Percentiles rank a stretch among this genome's conserved stretches.
Evolutionary conservation across 1,140 invertebrate species (phyloP).

Genomic region (Listronotus oregonensis): DNA sequence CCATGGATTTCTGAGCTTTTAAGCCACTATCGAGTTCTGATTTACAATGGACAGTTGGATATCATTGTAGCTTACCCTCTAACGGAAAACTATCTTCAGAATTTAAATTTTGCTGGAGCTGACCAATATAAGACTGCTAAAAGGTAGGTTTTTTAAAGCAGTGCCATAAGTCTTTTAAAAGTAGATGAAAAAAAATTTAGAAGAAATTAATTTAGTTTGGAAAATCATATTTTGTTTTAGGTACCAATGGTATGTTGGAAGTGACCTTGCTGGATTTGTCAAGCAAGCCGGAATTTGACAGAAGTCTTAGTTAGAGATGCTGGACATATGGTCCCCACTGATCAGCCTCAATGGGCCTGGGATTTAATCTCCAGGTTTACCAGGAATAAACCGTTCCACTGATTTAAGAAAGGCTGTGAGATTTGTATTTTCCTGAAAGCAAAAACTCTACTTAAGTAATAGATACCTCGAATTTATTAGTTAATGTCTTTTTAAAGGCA

Average conservation of each 20-base stretch:
- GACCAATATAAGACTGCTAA: constrained; percentile 66
- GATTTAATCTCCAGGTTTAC: constrained; percentile 80
- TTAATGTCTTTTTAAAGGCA: too few species aligned
- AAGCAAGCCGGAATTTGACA: constrained; percentile 72
- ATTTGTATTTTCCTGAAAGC: neutral
- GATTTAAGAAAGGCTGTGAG: neutral
- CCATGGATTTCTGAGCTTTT: constrained; percentile 74
- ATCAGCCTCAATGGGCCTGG: constrained; percentile 76
- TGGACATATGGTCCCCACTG: constrained; percentile 79
- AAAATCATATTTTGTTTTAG: neutral
- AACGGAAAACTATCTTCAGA: constrained; percentile 71
- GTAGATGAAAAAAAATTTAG: neutral
- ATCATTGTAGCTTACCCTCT: constrained; percentile 82
- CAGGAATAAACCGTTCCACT: constrained; percentile 59
- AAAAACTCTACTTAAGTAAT: too few species aligned
- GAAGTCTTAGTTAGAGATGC: constrained; percentile 77
- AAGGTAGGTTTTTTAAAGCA: constrained; percentile 46
- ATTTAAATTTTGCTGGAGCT: constrained; percentile 67
- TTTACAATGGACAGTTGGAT: constrained; percentile 85
- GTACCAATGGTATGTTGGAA: constrained; percentile 68
- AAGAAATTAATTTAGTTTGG: neutral
- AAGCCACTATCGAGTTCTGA: constrained; percentile 68
- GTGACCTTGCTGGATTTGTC: constrained; percentile 74
- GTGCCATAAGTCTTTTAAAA: neutral
- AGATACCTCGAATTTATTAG: too few species aligned